Base-by-base conservation (phyloP, 2,113 vertebrate genomes). In the Sapayoa aenigma region DNA sequence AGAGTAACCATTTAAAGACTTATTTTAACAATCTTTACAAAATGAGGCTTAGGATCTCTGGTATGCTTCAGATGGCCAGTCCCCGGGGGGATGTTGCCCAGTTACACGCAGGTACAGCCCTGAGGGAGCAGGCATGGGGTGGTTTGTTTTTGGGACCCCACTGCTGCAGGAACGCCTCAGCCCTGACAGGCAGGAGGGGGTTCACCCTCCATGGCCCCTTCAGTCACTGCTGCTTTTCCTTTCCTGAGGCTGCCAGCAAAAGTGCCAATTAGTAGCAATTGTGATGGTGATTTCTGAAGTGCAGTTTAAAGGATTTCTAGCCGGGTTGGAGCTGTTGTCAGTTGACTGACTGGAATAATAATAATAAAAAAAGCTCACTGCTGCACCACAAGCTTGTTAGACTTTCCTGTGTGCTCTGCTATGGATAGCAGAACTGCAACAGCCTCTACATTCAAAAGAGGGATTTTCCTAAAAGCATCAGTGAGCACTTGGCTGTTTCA, bases 381-480 rank as follows among this genome's bases (percentile, higher is more conserved):
- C 96, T 95, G 87, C 94, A 94, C 75, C 84, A 95, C 81, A 78
- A 68, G 94, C 92, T 97, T 96, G 94, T 96, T 97, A 97, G 96
- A 89, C 90, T 80, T 97, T 91, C 66, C 95, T 92, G 79, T 97
- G 93, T 95, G 95, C 97, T 98, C 95, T 96, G 83, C 89, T 90
- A 24, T 39, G 94, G 94, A 93, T 78, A 80, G 72, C 5, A 2
- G 76, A 83, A 87, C 59, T 78, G 37, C 73, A 92, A 91, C 67
- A 79, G 81, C 67, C 94, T 92, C 90, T 96, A 91, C 92, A 95
- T 97, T 96, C 95, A 94, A 96, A 95, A 97, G 93, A 96, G 88
- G 96, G 94, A 97, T 97, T 98, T 98, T 96, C 96, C 94, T 96
- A 96, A 98, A 97, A 97, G 90, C 97, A 95, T 98, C 97, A 98